Conservation (phyloP, 2,797 vertebrate species). For the Acanthiza pusilla region DNA sequence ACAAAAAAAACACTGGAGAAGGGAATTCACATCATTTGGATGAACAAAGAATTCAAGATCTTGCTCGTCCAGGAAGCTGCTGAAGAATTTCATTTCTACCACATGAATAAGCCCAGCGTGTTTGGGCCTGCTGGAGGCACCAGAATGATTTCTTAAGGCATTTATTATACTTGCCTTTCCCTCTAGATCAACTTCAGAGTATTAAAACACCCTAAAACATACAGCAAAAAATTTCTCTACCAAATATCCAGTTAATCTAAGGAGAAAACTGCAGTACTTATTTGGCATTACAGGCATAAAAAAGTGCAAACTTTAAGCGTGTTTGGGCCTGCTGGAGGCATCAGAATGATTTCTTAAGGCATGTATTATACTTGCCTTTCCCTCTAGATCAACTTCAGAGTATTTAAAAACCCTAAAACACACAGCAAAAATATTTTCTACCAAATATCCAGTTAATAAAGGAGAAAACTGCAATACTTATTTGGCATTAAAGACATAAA, state of each 20-base stretch:
- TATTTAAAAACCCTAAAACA: rapidly evolving
- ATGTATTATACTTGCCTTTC: not conserved
- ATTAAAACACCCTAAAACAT: rapidly evolving
- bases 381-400: not conserved
- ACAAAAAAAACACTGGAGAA: not conserved
- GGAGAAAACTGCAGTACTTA: not conserved
- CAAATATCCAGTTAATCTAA: not conserved
- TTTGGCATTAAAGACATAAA: not conserved
- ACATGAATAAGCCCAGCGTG: not conserved
- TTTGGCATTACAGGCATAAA: not conserved
- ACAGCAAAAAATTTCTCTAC: not conserved
- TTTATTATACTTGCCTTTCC: not conserved
- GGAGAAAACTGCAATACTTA: not conserved
- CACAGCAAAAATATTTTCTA: not conserved
- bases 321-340: not conserved
- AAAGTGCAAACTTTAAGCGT: not conserved
- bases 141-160: not conserved
- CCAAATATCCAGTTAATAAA: not conserved
- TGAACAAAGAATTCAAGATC: not conserved
- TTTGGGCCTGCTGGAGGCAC: not conserved
- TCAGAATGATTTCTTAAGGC: not conserved
- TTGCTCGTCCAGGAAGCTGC: not conserved
- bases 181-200: not conserved
- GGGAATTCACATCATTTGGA: not conserved
- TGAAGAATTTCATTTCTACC: not conserved